These are phyloP conservation scores for Lycocerus yunnanus DNA, from an alignment of 2,888 invertebrate genomes.

Conservation along the genomic window DNA sequence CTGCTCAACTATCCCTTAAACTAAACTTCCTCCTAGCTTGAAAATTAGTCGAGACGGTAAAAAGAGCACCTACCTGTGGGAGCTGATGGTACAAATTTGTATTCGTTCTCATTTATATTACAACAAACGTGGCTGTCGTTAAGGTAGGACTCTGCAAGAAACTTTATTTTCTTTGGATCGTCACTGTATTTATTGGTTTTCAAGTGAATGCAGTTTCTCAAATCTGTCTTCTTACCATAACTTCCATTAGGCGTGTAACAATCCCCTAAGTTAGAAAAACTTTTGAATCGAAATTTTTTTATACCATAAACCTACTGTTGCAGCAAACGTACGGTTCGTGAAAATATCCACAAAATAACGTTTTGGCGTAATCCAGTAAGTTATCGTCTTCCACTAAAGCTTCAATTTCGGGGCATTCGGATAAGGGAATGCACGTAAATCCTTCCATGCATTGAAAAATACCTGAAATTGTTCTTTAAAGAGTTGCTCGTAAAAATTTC, in stretches of 20 bases:
- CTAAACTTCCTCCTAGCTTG: too few relatives aligned
- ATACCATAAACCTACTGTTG: slow-evolving; percentile 9
- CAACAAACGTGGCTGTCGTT: slow-evolving; percentile 22
- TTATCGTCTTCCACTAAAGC: not conserved
- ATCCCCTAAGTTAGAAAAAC: slow-evolving; percentile 5
- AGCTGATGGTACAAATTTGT: slow-evolving; percentile 7
- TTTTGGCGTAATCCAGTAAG: slow-evolving; percentile 3
- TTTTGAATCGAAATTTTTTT: not conserved
- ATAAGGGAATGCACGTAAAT: slow-evolving; percentile 15
- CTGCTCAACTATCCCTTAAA: too few relatives aligned
- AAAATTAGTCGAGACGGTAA: too few relatives aligned
- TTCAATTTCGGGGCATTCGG: slow-evolving; percentile 15
- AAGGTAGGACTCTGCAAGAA: slow-evolving; percentile 10
- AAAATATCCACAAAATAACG: slow-evolving; percentile 17
- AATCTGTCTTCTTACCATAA: slow-evolving; percentile 1
- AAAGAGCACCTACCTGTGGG: slow-evolving; percentile 7
- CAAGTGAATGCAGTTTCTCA: slow-evolving; percentile 6
- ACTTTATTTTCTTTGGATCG: not conserved
- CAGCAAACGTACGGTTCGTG: slow-evolving; percentile 24
- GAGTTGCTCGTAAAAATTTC: not conserved
- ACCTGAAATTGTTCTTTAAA: not conserved
- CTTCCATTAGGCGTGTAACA: slow-evolving; percentile 20
- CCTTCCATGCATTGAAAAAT: not conserved
- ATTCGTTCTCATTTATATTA: slow-evolving; percentile 8
- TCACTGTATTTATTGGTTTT: not conserved